A percentile compares a stretch with the other conserved stretches of the same genome.
phyloP scores from a whole-genome alignment of 2,888 invertebrate species.

The Cryptophagus acutangulus region DNA sequence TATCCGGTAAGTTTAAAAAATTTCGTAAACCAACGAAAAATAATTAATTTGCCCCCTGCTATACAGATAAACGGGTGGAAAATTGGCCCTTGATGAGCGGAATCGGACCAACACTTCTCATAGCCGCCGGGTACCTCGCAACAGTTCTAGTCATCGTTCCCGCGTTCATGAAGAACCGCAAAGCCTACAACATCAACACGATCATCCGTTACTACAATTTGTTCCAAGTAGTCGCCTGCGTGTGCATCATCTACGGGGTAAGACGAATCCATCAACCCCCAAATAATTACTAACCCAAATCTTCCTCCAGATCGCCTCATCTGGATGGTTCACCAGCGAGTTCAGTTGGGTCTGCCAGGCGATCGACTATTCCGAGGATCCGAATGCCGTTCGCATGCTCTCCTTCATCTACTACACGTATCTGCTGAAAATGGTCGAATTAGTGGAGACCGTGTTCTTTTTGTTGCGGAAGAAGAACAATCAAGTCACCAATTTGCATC shows the following conservation, averaged over 20 bases:
- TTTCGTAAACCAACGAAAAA: neutral
- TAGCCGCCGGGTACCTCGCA: slow-evolving; percentile 49
- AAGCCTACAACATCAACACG: slow-evolving; percentile 60
- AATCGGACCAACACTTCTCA: slow-evolving; percentile 48
- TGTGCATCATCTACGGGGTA: slow-evolving; percentile 66
- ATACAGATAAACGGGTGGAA: too few relatives aligned
- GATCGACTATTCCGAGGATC: slow-evolving; percentile 64
- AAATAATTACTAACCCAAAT: too few relatives aligned
- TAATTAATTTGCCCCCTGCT: slow-evolving; percentile 41
- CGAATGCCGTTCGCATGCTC: slow-evolving; percentile 55
- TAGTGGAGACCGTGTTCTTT: slow-evolving; percentile 68
- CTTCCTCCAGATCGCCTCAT: slow-evolving; percentile 58
- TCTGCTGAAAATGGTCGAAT: slow-evolving; percentile 60
- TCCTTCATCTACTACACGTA: slow-evolving; percentile 55
- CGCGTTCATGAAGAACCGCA: slow-evolving; percentile 63
- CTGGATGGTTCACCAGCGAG: slow-evolving; percentile 61
- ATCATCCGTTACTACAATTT: slow-evolving; percentile 73
- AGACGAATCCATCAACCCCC: slow-evolving; percentile 37
- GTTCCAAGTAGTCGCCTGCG: slow-evolving; percentile 69
- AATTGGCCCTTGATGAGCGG: slow-evolving; percentile 53
- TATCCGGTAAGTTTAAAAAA: slow-evolving; percentile 45
- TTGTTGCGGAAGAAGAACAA: slow-evolving; percentile 64
- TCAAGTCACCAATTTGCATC: slow-evolving; percentile 66
- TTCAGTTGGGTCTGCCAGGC: slow-evolving; percentile 63
- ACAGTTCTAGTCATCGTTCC: slow-evolving; percentile 54